Percentiles rank a stretch among this genome's conserved stretches.
Conservation (phyloP, 2,113 vertebrate genomes). For the Malurus elegans region DNA sequence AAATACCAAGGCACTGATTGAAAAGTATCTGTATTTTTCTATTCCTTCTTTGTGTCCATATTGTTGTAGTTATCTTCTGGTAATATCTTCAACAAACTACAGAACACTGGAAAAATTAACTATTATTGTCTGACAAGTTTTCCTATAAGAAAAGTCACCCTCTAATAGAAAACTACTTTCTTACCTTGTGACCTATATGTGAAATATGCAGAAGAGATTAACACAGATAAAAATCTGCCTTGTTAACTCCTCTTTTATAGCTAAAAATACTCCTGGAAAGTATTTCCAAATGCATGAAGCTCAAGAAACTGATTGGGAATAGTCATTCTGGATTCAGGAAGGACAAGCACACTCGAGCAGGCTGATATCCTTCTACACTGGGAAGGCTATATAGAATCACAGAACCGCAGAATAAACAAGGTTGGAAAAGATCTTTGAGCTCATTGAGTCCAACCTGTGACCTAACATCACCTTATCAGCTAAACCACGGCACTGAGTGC, state of each 20-base stretch:
- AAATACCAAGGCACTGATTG: neutral
- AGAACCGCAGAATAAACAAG: no score
- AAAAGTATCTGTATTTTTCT: neutral
- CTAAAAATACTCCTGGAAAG: neutral
- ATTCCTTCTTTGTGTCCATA: neutral
- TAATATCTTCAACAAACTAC: neutral
- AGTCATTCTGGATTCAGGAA: neutral
- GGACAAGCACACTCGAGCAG: neutral
- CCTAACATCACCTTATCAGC: no score
- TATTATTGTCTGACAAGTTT: neutral
- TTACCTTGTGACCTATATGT: neutral
- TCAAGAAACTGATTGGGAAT: neutral
- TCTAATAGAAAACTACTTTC: neutral
- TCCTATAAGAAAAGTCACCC: neutral
- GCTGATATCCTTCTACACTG: neutral
- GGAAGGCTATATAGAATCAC: no score
- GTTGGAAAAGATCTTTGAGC: no score
- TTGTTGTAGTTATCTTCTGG: neutral
- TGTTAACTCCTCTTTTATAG: neutral
- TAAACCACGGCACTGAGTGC: no score
- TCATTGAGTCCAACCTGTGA: no score
- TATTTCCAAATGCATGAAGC: neutral
- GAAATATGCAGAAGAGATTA: neutral
- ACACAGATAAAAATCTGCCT: neutral
- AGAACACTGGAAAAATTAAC: neutral